These are phyloP conservation scores for Tipula confusa DNA, from an alignment of 2,888 invertebrate genomes.

Conservation along the genomic window DNA sequence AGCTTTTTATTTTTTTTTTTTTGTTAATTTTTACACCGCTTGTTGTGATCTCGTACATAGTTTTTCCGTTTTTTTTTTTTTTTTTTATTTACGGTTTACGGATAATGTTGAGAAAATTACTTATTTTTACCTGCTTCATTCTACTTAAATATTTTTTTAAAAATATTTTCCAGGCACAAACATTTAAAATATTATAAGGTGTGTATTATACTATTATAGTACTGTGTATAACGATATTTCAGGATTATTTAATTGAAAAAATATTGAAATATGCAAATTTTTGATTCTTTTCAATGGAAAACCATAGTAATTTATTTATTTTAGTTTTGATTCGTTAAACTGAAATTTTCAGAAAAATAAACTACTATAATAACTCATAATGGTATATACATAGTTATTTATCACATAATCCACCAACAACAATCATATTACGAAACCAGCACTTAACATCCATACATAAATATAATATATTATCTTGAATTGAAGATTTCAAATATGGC, in stretches of 20 bases:
- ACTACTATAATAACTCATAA: no score
- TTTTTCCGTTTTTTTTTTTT: no score
- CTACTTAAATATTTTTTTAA: not conserved
- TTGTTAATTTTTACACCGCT: not conserved
- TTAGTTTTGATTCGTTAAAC: no score
- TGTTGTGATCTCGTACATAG: not conserved
- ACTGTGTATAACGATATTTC: not conserved
- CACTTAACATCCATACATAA: no score
- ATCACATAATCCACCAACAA: no score
- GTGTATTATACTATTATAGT: not conserved
- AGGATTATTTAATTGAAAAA: not conserved
- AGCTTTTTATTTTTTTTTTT: not conserved
- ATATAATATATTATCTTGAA: no score
- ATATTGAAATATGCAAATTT: slow-evolving; percentile 16
- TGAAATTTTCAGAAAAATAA: no score
- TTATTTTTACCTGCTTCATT: not conserved
- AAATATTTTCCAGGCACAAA: not conserved
- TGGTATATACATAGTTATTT: no score
- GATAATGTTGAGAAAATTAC: not conserved
- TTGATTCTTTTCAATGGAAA: no score
- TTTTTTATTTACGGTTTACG: not conserved
- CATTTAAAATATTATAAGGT: not conserved
- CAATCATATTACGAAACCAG: no score
- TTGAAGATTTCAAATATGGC: no score
- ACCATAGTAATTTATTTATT: no score